These are phyloP conservation scores for Schizotus pectinicornis DNA, from an alignment of 2,888 invertebrate genomes.

Conservation along the genomic window DNA sequence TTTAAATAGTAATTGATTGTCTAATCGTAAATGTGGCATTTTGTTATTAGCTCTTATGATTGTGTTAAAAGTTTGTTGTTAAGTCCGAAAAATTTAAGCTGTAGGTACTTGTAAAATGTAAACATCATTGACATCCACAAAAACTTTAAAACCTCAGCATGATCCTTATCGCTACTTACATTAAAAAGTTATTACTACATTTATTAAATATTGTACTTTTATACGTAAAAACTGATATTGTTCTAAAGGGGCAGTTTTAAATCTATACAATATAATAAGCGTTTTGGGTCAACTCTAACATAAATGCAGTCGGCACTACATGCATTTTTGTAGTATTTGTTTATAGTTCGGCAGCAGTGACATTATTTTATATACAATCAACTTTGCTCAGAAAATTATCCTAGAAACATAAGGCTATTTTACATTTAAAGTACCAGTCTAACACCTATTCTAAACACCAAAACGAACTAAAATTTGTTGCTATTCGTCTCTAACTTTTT, in stretches of 20 bases:
- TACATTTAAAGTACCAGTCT: not conserved
- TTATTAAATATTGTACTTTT: slow-evolving; percentile 17
- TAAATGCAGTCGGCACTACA: slow-evolving; percentile 2
- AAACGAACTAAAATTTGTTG: slow-evolving; percentile 32
- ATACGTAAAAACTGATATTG: slow-evolving; percentile 34
- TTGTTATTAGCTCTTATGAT: too few relatives aligned
- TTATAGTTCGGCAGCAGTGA: slow-evolving; percentile 43
- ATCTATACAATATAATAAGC: slow-evolving; percentile 14
- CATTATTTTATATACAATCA: slow-evolving; percentile 18
- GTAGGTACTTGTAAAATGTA: too few relatives aligned
- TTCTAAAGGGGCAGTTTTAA: slow-evolving; percentile 43
- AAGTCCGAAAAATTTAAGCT: too few relatives aligned
- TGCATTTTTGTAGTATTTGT: not conserved
- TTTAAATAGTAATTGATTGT: too few relatives aligned
- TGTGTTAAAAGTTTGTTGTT: too few relatives aligned
- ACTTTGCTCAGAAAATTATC: slow-evolving; percentile 1
- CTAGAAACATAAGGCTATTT: slow-evolving; percentile 1
- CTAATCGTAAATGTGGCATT: too few relatives aligned
- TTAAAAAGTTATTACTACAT: slow-evolving; percentile 7
- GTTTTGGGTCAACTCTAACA: slow-evolving; percentile 13
- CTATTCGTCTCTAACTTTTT: slow-evolving; percentile 11
- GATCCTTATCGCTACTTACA: slow-evolving; percentile 3
- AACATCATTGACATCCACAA: slow-evolving; percentile 3
- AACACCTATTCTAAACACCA: slow-evolving; percentile 35
- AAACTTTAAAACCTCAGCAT: slow-evolving; percentile 7